Evolutionary conservation across 2,888 invertebrate genomes (phyloP), one percentile per base, ranked within the genome.

Genomic region (Beris chalybata): DNA sequence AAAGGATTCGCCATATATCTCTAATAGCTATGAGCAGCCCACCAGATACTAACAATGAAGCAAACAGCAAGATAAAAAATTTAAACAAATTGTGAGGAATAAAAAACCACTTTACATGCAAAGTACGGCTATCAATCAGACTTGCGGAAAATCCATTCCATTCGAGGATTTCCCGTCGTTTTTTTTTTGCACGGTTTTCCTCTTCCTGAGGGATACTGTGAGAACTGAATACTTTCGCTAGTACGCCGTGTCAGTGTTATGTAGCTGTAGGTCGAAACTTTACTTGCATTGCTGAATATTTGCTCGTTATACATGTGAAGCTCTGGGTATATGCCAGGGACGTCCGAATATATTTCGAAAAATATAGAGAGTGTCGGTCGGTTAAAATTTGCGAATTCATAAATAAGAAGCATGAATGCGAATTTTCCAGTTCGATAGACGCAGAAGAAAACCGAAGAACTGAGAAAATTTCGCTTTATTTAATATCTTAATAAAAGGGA

Each of bases 51-150:
- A 61, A 52, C 61, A 52, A 61, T 61, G 52, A 47, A 22, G 29
- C 61, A 61, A 61, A 61, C 12, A 43, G 50, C 38, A 50, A 7
- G 52, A 52, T 61, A 61, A 61, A 61, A 61, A 61, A 61, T 61
- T 61, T 61, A 61, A 61, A 61, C 61, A 61, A 61, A 61, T 61
- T 61, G 61, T 50, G 52, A 61, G 52, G 52, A 50, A 61, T 61
- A 61, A 61, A 61, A 61, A 61, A 61, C 52, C 52, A 61, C 61
- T 61, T 61, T 61, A 61, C 61, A 61, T 61, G 61, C 61, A 61
- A 61, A 61, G 61, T 61, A 61, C 61, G 61, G 61, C 61, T 61
- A 61, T 61, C 61, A 61, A 61, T 61, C 61, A 61, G 52, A 61
- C 61, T 61, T 61, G 61, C 38, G 61, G 61, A 52, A 61, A 61